A percentile compares a stretch with the other conserved stretches of the same genome.
Conservation (phyloP, 2,797 vertebrate species). For the Thunnus albacares region DNA sequence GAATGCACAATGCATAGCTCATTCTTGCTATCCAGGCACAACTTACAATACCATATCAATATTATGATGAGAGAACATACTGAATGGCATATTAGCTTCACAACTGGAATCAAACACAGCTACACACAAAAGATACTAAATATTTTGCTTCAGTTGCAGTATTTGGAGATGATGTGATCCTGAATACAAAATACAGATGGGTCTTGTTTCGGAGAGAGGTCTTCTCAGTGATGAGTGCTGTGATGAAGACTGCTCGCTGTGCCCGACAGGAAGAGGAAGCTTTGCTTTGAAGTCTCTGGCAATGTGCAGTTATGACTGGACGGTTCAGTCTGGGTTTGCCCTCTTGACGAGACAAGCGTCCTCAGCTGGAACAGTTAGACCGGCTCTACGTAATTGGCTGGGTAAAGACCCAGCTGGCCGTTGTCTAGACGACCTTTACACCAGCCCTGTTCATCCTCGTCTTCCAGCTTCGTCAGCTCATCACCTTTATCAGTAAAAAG, state of each 20-base stretch:
- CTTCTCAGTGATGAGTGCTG: conserved; percentile 55
- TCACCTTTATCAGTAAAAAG: conserved; percentile 86
- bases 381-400: conserved; percentile 96
- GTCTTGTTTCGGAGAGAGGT: conserved; percentile 28
- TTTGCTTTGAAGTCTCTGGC: conserved; percentile 79
- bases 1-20: conserved; percentile 80
- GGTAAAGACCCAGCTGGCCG: conserved; percentile 94
- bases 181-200: conserved; percentile 21
- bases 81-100: conserved; percentile 73
- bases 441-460: conserved; percentile 98
- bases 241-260: conserved; percentile 69
- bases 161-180: conserved; percentile 53
- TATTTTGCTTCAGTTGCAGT: conserved; percentile 55
- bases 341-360: conserved; percentile 72
- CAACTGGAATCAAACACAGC: conserved; percentile 70
- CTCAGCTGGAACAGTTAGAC: conserved; percentile 82
- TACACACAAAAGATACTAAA: conserved; percentile 61
- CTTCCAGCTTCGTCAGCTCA: conserved; percentile 95
- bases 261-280: conserved; percentile 68
- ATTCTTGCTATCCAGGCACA: conserved; percentile 77
- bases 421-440: conserved; percentile 96
- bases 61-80: conserved; percentile 64
- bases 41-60: conserved; percentile 66
- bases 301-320: conserved; percentile 86
- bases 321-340: conserved; percentile 87